Evolutionary conservation across 2,113 vertebrate species (phyloP).

Genomic region (Aramus guarauna): DNA sequence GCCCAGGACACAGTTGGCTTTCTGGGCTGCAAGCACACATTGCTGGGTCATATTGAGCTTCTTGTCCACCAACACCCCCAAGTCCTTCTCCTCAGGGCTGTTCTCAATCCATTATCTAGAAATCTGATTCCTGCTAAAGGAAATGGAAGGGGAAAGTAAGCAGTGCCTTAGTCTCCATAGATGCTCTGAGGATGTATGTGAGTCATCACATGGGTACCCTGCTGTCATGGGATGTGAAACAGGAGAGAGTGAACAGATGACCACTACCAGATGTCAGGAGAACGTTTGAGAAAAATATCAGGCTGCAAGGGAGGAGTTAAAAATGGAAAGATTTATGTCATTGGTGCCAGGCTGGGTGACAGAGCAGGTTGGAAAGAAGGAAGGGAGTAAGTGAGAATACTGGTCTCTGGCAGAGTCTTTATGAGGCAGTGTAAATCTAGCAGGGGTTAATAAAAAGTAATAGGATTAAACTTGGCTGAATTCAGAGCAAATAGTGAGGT

Average conservation of each 20-base stretch:
- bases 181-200: neutral
- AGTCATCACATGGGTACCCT: neutral
- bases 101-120: neutral
- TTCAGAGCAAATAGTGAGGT: slow-evolving; percentile 10
- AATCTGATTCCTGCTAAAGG: neutral
- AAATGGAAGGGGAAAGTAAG: neutral
- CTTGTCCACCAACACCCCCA: too few species aligned
- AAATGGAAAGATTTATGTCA: neutral
- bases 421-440: neutral
- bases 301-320: neutral
- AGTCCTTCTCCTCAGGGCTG: too few species aligned
- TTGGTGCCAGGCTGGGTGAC: neutral
- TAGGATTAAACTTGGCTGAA: slow-evolving; percentile 3
- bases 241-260: neutral
- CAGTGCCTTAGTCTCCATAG: neutral
- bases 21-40: too few species aligned
- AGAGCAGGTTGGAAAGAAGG: neutral
- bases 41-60: too few species aligned
- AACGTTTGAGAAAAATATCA: neutral
- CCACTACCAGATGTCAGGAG: neutral
- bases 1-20: too few species aligned
- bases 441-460: neutral
- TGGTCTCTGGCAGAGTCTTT: neutral
- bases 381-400: neutral
- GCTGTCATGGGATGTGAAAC: neutral